Evolutionary conservation across 2,888 invertebrate genomes (phyloP), one percentile per base, ranked within the genome.

Genomic region (Eristalinus aeneus): DNA sequence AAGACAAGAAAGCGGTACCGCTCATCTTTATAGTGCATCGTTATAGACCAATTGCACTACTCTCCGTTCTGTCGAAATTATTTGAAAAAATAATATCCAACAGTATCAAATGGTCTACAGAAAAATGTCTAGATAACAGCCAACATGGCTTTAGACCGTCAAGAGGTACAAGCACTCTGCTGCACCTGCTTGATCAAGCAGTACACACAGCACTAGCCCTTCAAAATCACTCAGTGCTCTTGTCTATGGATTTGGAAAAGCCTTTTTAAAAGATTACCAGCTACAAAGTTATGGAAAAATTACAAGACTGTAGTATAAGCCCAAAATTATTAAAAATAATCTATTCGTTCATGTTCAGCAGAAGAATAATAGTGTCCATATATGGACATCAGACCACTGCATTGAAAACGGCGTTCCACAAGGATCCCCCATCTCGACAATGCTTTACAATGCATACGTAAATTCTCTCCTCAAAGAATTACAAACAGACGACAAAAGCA

Each of bases 21-120:
- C n/a, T n/a, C n/a, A n/a, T n/a, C n/a, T n/a, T n/a, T n/a, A n/a
- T n/a, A n/a, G n/a, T n/a, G n/a, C n/a, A n/a, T n/a, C n/a, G 10
- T 16, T 64, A 36, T 23, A 16, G 23, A 16, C 64, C 36, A 12
- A 64, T 36, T 39, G 16, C 27, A 2, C 39, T 46, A 2, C 39
- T 53, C n/a, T 12, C 53, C 1, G 23, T 23, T 12, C 61, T 63
- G 32, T 63, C 61, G 5, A 65, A 65, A 65, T 6, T 39, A 22
- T 65, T 65, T 23, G 39, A 67, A 16, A 69, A 56, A 69, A 69
- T 58, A 69, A 58, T 69, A 23, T 22, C 12, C 8, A 56, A 36
- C 12, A 22, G 36, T 23, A 11, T 69, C 6, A 69, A 69, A 23
- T 32, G 58, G 58, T 8, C 27, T 3, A 0, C 12, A 3, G 27